Percentiles rank a stretch among this genome's conserved stretches.
Evolutionary conservation across 1,140 invertebrate species (phyloP).

Genomic region (Achatina immaculata): DNA sequence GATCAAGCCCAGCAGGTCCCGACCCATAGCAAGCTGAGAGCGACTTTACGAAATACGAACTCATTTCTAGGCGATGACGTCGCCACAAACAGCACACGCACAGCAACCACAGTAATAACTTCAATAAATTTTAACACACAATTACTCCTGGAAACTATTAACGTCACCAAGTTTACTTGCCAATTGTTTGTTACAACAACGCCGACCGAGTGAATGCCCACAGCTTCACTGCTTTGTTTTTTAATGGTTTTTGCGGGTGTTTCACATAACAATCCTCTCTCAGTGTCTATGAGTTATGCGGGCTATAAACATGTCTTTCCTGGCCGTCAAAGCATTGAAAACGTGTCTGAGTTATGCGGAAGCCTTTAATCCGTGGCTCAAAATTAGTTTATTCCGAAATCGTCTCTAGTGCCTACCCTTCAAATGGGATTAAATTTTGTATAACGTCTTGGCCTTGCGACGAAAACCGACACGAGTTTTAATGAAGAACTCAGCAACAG

Average conservation of each 20-base stretch:
- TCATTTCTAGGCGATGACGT: slow-evolving; percentile 51
- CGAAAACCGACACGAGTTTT: neutral
- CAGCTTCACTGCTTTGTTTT: neutral
- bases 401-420: neutral
- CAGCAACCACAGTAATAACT: neutral
- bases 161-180: neutral
- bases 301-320: slow-evolving; percentile 19
- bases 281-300: slow-evolving; percentile 8
- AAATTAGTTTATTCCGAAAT: neutral
- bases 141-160: slow-evolving; percentile 7
- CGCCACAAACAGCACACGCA: neutral
- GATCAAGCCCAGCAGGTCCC: slow-evolving; percentile 56
- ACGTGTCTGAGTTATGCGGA: neutral
- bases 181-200: neutral
- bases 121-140: neutral
- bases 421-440: neutral
- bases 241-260: neutral
- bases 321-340: neutral
- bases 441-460: neutral
- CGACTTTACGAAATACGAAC: slow-evolving; percentile 69
- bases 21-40: slow-evolving; percentile 66
- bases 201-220: neutral
- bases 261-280: neutral
- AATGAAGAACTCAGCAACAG: neutral
- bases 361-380: neutral